A percentile compares a stretch with the other conserved stretches of the same genome.
These are phyloP conservation scores for Strix aluco DNA, from an alignment of 2,113 vertebrate species.

Conservation along the genomic window DNA sequence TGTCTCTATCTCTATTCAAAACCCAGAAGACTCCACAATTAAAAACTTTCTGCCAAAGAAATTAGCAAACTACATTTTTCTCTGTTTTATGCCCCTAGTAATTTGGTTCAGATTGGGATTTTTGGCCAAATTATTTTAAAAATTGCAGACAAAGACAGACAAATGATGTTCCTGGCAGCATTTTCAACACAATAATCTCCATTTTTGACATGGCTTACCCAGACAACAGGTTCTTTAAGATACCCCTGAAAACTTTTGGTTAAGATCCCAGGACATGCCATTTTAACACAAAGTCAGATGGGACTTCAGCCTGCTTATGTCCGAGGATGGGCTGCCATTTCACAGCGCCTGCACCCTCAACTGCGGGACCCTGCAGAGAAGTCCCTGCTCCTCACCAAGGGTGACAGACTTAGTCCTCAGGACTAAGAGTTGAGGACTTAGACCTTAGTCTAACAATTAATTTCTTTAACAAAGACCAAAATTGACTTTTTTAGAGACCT, in stretches of 20 bases:
- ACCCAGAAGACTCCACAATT: not conserved
- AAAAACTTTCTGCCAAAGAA: not conserved
- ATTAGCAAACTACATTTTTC: not conserved
- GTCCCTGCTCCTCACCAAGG: not conserved
- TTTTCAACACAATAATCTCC: not conserved
- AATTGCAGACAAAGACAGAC: not conserved
- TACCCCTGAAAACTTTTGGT: not conserved
- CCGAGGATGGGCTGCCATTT: not conserved
- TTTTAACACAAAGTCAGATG: not conserved
- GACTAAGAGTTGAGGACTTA: not conserved
- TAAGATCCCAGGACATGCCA: fast-evolving
- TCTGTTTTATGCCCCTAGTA: fast-evolving
- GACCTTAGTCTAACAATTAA: not conserved
- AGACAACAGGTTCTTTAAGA: fast-evolving
- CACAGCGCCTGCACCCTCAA: fast-evolving
- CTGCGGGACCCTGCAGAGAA: fast-evolving
- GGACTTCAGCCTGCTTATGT: fast-evolving
- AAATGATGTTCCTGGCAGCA: fast-evolving
- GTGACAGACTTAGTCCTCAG: not conserved
- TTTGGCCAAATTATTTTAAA: not conserved
- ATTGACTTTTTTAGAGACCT: not conserved
- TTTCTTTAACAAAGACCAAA: slow-evolving; percentile 6
- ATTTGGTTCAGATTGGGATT: not conserved
- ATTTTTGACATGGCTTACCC: not conserved
- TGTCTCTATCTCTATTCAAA: not conserved